phyloP scores from a whole-genome alignment of 2,113 vertebrate species.

The Aramus guarauna region DNA sequence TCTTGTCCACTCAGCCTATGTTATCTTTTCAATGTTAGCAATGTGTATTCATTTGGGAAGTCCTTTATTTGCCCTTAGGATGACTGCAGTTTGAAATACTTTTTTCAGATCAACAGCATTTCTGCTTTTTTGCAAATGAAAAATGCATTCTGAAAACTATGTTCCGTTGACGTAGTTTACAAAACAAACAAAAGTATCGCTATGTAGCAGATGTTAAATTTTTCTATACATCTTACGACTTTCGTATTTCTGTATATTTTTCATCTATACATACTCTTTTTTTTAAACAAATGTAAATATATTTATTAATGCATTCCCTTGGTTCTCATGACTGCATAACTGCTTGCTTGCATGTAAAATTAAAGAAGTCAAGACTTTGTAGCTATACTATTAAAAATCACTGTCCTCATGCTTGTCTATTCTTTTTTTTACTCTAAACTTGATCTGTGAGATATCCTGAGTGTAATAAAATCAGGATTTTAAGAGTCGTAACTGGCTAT shows the following conservation, averaged over 20 bases:
- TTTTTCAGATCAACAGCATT: not conserved
- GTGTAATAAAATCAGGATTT: not conserved
- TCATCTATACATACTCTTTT: not conserved
- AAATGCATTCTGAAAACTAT: not conserved
- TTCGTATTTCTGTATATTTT: not conserved
- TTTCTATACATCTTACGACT: not conserved
- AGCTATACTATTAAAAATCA: not conserved
- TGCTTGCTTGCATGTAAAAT: not conserved
- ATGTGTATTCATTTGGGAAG: not conserved
- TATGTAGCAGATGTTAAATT: not conserved
- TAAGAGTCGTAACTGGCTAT: not conserved
- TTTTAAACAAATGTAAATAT: not conserved
- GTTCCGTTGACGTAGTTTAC: not conserved
- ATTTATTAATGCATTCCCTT: not conserved
- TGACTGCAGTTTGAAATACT: not conserved
- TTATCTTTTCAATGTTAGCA: not conserved
- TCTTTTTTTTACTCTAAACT: not conserved
- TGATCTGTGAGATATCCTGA: not conserved
- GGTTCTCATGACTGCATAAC: not conserved
- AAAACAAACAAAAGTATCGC: not conserved
- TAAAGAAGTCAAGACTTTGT: not conserved
- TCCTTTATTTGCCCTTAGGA: not conserved
- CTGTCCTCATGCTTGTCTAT: not conserved
- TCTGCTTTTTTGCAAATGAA: not conserved
- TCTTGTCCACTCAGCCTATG: not conserved